Conservation (phyloP, 2,797 vertebrate species). For the Pseudomugil tenellus region DNA sequence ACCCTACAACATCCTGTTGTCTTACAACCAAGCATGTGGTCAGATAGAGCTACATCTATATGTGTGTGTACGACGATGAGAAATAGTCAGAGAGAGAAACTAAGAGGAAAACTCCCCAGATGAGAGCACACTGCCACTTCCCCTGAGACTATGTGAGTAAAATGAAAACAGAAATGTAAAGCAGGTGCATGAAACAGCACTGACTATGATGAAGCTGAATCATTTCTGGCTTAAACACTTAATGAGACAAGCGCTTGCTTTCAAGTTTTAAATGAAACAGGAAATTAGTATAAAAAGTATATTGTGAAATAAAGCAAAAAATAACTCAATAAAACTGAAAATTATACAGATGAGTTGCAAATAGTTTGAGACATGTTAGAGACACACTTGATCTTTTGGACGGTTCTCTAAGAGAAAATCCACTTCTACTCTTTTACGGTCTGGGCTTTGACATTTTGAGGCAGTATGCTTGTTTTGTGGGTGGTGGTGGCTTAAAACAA, state of each 20-base stretch:
- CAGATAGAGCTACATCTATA: conserved; percentile 64
- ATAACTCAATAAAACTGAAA: conserved; percentile 1
- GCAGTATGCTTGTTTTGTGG: conserved; percentile 14
- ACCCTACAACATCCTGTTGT: conserved; percentile 78
- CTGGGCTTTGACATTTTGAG: conserved; percentile 16
- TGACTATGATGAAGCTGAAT: conserved; percentile 46
- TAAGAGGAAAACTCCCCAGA: conserved; percentile 65
- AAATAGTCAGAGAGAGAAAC: conserved; percentile 55
- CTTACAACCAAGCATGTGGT: conserved; percentile 70
- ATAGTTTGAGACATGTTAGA: neutral
- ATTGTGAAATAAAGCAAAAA: neutral
- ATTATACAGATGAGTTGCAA: neutral
- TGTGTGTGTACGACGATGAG: conserved; percentile 20
- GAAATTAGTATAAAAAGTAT: neutral
- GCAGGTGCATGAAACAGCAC: conserved; percentile 53
- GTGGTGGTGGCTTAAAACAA: conserved; percentile 7
- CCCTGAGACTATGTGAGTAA: conserved; percentile 55
- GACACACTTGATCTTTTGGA: neutral
- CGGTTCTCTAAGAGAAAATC: conserved; percentile 1
- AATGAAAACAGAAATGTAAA: conserved; percentile 45
- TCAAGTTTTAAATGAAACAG: neutral
- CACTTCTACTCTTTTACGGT: neutral
- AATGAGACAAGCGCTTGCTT: conserved; percentile 18
- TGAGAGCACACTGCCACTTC: conserved; percentile 59
- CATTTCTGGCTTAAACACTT: conserved; percentile 37